phyloP scores from a whole-genome alignment of 2,797 vertebrate species.

The Atherinosoma microstoma region DNA sequence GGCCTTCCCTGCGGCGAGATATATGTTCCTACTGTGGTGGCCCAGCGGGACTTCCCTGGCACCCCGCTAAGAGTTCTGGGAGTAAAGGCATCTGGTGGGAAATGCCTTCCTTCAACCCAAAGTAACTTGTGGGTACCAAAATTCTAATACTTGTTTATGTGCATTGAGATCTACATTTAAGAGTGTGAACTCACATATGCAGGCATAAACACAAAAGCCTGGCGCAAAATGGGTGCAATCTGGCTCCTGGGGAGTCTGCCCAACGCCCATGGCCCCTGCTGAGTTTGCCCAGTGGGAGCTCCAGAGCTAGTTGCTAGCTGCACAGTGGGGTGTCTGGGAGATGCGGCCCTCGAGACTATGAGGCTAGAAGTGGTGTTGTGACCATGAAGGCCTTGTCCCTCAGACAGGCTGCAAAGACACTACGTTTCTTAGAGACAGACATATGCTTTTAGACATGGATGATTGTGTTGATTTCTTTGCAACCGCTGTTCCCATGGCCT shows the following conservation, averaged over 20 bases:
- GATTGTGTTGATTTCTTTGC: constrained; percentile 70
- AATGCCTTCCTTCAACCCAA: constrained; percentile 57
- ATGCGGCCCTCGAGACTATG: constrained; percentile 68
- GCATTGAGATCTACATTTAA: constrained; percentile 33
- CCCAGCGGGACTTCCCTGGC: constrained; percentile 77
- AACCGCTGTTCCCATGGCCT: constrained; percentile 76
- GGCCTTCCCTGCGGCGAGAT: constrained; percentile 70
- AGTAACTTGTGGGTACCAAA: constrained; percentile 25
- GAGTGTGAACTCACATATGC: constrained; percentile 20
- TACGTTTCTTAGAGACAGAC: constrained; percentile 57
- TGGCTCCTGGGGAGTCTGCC: constrained; percentile 58
- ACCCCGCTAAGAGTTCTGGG: constrained; percentile 82
- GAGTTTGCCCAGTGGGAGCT: constrained; percentile 77
- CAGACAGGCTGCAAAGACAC: constrained; percentile 55
- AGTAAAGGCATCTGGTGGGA: constrained; percentile 79
- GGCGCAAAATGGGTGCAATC: constrained; percentile 61
- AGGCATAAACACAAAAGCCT: constrained; percentile 62
- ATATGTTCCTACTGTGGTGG: constrained; percentile 70
- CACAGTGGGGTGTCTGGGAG: constrained; percentile 76
- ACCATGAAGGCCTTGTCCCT: constrained; percentile 73
- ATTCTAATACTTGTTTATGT: constrained; percentile 27
- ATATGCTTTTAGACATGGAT: constrained; percentile 67
- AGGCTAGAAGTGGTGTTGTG: constrained; percentile 62
- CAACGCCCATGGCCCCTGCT: constrained; percentile 65
- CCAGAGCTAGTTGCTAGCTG: constrained; percentile 48